Conservation (phyloP, 2,797 vertebrate species). For the Siniperca obscura region DNA sequence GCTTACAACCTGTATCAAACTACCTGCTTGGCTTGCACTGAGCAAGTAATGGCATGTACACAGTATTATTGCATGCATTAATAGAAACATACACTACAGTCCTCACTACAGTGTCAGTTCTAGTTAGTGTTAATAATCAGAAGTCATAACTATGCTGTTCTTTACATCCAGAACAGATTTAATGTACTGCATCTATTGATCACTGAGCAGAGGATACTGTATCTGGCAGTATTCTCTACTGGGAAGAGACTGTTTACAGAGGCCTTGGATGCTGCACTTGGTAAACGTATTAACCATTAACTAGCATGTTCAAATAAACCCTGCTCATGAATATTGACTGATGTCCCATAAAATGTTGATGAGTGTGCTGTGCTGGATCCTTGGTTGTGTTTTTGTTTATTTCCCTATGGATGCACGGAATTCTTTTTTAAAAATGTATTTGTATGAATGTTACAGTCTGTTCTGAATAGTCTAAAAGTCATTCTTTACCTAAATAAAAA, state of each 20-base stretch:
- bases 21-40: conserved; percentile 32
- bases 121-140: conserved; percentile 40
- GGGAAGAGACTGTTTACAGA: conserved; percentile 50
- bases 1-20: conserved; percentile 41
- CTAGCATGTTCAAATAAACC: conserved; percentile 69
- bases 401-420: neutral
- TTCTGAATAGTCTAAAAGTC: neutral
- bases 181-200: conserved; percentile 54
- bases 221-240: conserved; percentile 36
- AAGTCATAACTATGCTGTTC: conserved; percentile 31
- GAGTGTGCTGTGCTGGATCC: conserved; percentile 32
- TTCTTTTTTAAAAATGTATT: neutral
- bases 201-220: conserved; percentile 36
- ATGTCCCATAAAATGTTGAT: conserved; percentile 64
- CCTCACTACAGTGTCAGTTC: conserved; percentile 16
- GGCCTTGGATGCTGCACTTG: conserved; percentile 61
- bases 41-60: conserved; percentile 49
- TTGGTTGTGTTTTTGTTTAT: conserved; percentile 35
- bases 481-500: neutral
- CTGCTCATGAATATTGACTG: conserved; percentile 70
- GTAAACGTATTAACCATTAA: conserved; percentile 73
- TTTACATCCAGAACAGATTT: conserved; percentile 49
- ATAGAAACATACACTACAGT: conserved; percentile 41
- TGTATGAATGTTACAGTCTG: neutral
- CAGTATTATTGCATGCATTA: conserved; percentile 40